phyloP scores from a whole-genome alignment of 2,888 invertebrate genomes.

The Nemotelus nigrinus region DNA sequence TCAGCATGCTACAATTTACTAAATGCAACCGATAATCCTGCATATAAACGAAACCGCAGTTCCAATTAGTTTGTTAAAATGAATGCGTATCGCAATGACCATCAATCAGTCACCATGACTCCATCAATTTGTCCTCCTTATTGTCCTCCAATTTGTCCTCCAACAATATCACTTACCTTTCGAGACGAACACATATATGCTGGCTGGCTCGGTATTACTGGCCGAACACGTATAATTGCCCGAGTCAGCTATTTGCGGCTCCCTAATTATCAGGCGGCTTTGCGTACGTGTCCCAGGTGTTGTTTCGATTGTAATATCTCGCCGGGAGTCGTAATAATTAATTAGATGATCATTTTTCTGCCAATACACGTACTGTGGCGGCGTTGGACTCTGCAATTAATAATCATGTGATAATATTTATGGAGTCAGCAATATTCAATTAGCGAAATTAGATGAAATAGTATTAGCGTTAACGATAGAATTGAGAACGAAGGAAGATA shows the following conservation, averaged over 20 bases:
- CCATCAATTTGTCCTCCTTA: not conserved
- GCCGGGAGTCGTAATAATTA: conserved; percentile 87
- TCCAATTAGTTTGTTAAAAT: not conserved
- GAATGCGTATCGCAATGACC: not conserved
- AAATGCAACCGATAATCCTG: no score
- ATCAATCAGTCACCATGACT: not conserved
- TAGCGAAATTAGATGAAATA: conserved; percentile 2
- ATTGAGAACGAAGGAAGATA: no score
- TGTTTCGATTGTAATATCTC: conserved; percentile 83
- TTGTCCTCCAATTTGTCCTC: not conserved
- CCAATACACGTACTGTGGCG: conserved; percentile 95
- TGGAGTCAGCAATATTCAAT: conserved; percentile 19
- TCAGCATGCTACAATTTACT: no score
- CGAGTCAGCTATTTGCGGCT: conserved; percentile 85
- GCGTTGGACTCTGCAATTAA: conserved; percentile 81
- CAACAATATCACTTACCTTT: conserved; percentile 73
- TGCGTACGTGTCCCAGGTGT: conserved; percentile 86
- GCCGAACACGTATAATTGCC: conserved; percentile 93
- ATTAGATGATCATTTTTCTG: conserved; percentile 94
- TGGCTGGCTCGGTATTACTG: conserved; percentile 88
- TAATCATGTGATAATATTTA: conserved; percentile 8
- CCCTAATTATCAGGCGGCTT: conserved; percentile 83
- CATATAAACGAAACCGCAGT: no score
- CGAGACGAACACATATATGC: conserved; percentile 89
- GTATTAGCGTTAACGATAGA: no score